These are phyloP conservation scores for Hirtodrosophila trivittata DNA, from an alignment of 2,888 invertebrate species.

Conservation along the genomic window DNA sequence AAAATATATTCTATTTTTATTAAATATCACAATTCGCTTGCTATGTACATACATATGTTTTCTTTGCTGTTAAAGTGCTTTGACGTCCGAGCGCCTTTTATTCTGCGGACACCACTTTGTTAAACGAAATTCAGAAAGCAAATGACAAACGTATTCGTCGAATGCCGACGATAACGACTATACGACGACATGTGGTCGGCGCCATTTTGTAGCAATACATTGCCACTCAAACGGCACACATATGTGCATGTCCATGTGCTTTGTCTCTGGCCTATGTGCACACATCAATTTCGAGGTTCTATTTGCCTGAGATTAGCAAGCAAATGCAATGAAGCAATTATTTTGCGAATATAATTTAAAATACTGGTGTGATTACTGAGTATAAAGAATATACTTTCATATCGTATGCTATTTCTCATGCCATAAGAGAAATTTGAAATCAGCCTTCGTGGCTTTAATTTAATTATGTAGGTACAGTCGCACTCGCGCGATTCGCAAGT, in stretches of 20 bases:
- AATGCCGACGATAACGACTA: conserved; percentile 64
- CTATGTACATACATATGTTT: conserved; percentile 54
- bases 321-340: conserved; percentile 10
- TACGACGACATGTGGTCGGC: conserved; percentile 72
- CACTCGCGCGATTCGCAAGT: conserved; percentile 12
- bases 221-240: conserved; percentile 42
- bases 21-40: conserved; percentile 72
- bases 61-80: conserved; percentile 40
- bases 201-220: conserved; percentile 74
- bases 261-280: conserved; percentile 11
- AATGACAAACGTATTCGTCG: conserved; percentile 67
- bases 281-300: conserved; percentile 42
- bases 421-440: conserved; percentile 7
- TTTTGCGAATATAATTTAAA: conserved; percentile 17
- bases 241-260: conserved; percentile 22
- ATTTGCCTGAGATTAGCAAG: conserved; percentile 19
- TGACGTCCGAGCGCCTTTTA: conserved; percentile 37
- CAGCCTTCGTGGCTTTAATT: conserved; percentile 40
- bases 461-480: conserved; percentile 61
- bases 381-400: conserved; percentile 5
- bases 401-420: conserved; percentile 6
- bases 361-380: conserved; percentile 10
- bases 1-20: conserved; percentile 61
- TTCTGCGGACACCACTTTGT: conserved; percentile 72
- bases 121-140: conserved; percentile 69